These are phyloP conservation scores for Dufourea novaeangliae DNA, from an alignment of 1,140 invertebrate genomes.

Conservation along the genomic window DNA sequence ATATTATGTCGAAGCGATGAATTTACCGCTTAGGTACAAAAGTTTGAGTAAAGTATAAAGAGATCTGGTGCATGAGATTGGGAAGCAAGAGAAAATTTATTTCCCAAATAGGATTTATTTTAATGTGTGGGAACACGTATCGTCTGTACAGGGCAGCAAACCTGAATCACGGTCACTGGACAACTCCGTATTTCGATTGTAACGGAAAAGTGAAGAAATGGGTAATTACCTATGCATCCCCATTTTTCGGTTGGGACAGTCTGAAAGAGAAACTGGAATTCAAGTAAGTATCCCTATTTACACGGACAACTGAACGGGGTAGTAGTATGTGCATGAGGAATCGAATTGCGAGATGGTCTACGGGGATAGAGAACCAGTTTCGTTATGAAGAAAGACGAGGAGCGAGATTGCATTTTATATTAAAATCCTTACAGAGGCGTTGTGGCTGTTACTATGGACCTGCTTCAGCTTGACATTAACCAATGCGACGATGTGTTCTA, in stretches of 20 bases:
- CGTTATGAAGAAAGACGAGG: conserved; percentile 65
- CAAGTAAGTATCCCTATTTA: conserved; percentile 87
- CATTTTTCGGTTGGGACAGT: conserved; percentile 98
- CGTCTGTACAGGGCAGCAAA: conserved; percentile 87
- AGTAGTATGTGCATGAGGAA: conserved; percentile 34
- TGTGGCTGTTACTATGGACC: conserved; percentile 95
- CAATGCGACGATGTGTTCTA: conserved; percentile 96
- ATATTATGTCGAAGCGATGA: conserved; percentile 11
- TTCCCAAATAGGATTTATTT: conserved; percentile 74
- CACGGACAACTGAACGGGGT: background rate
- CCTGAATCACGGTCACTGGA: conserved; percentile 95
- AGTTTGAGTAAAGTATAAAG: conserved; percentile 32
- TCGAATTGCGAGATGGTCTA: conserved; percentile 39
- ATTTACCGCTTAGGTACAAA: background rate
- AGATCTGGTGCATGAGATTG: conserved; percentile 9
- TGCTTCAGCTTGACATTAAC: conserved; percentile 95
- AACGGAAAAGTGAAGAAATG: conserved; percentile 95
- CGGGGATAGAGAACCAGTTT: conserved; percentile 51
- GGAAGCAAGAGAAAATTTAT: conserved; percentile 28
- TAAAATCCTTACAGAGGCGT: conserved; percentile 90
- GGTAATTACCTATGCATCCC: conserved; percentile 96
- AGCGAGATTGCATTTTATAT: conserved; percentile 79
- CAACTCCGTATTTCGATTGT: conserved; percentile 96
- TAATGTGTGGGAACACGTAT: conserved; percentile 70
- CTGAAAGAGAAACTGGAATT: conserved; percentile 95